Conservation (phyloP, 2,113 vertebrate genomes). For the Tetrax tetrax region DNA sequence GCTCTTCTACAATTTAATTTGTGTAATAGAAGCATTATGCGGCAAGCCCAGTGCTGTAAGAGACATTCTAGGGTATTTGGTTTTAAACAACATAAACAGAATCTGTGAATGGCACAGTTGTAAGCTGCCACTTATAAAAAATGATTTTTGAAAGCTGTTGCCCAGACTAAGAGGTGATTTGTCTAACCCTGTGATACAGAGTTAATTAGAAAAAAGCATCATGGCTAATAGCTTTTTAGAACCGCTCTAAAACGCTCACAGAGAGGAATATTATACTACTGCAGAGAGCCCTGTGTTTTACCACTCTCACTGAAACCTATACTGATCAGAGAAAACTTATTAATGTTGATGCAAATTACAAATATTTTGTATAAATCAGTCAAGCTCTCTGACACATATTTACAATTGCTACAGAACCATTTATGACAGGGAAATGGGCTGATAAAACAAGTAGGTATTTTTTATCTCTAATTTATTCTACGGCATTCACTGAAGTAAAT, state of each 20-base stretch:
- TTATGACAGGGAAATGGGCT: neutral
- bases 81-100: conserved; percentile 35
- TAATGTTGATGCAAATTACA: neutral
- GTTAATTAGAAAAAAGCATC: conserved; percentile 66
- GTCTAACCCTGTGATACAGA: conserved; percentile 48
- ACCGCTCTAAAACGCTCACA: conserved; percentile 48
- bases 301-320: neutral
- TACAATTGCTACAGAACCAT: neutral
- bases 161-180: conserved; percentile 40
- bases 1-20: conserved; percentile 2
- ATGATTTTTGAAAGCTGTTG: conserved; percentile 53
- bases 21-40: conserved; percentile 7
- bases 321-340: conserved; percentile 49
- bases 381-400: neutral
- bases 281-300: conserved; percentile 52
- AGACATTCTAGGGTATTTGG: conserved; percentile 22
- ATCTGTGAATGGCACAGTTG: conserved; percentile 46
- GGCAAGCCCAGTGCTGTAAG: neutral
- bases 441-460: neutral
- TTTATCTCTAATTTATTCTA: neutral
- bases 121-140: conserved; percentile 59
- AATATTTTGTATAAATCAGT: neutral
- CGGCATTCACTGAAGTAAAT: neutral
- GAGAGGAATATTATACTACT: conserved; percentile 49
- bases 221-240: conserved; percentile 66